Base-by-base conservation (phyloP, 2,888 invertebrate genomes). In the Meghimatium bilineatum region DNA sequence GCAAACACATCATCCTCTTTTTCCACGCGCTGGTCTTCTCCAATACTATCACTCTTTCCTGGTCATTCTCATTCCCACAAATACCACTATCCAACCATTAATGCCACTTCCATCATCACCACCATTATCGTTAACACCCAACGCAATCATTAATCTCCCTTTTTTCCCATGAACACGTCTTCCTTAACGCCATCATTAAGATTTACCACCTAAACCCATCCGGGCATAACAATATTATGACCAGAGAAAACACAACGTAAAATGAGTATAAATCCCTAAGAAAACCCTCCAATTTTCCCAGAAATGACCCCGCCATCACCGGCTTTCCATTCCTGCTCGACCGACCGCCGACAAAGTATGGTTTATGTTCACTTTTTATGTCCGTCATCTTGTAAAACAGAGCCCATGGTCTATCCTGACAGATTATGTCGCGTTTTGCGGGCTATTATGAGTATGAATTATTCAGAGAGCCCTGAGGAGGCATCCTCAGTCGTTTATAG, bases 381-480 rank as follows among this genome's bases (percentile, higher is more conserved):
- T 67, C 36, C 36, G 66, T 36, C 77, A 56, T 71, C 77, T 44
- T 77, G 60, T 60, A 56, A 36, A 81, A 72, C 81, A 66, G 63
- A 32, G 66, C 52, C 76, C 29, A 1, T 34, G 67, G 49, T 77
- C 66, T 74, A 66, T 72, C 75, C 77, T 52, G 82, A 56, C 82
- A 82, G 82, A 76, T 82, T 82, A 77, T 77, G 56, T n/a, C 76
- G 69, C 38, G 76, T 76, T 82, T 82, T 82, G 82, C 82, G 12
- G 52, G 82, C 82, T 75, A 77, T 77, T 77, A 82, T 82, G 82
- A 77, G 69, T 69, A 82, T 82, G 82, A 82, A 82, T 82, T 56
- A 82, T 82, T 82, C 82, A 82, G 71, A 34, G 66, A 32, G 75
- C 36, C 63, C 29, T n/a, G 38, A 77, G 32, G 63, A 60, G 44